Base-by-base conservation (phyloP, 2,797 vertebrate genomes). In the Allobates femoralis region DNA sequence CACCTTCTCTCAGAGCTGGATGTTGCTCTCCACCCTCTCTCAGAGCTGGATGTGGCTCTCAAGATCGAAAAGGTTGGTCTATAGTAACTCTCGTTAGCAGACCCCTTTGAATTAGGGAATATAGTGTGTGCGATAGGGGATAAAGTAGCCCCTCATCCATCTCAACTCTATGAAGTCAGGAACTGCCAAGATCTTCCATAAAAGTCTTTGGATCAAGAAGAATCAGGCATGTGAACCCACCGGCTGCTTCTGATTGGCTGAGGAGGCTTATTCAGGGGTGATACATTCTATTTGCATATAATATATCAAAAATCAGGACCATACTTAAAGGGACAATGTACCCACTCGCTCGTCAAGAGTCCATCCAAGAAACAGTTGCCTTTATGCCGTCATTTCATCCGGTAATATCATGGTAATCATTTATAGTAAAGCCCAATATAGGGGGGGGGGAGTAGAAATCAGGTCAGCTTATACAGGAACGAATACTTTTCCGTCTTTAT, bases 401-500 rank as follows among this genome's bases (percentile, higher is more conserved):
- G n/a, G 30, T 32, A 32, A 16, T 66, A 66, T 32, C 28, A 67
- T 26, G 19, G 3, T 30, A 8, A 56, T 58, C 21, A 34, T 55
- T 32, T 67, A 67, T 4, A 15, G 66, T 11, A 12, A 2, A 69
- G 19, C 66, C 5, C 53, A 58, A 30, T 75, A 19, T 26, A 16
- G 64, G 7, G 12, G 32, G 23, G 64, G 7, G 12, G 32, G 23
- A 21, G 5, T 2, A 4, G 64, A 71, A 5, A 32, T 3, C 1
- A 5, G 3, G 15, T 34, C 19, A 28, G 1, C 28, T 67, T 28
- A 12, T 21, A 8, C 55, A 67, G 62, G 53, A 46, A 12, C 28
- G n/a, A 5, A 56, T n/a, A 55, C 18, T 34, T 83, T 58, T n/a
- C 58, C 28, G 51, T 71, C 11, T 83, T 58, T n/a, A 73, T 46